Evolutionary conservation across 1,140 invertebrate species (phyloP).

Genomic region (Pogonomyrmex barbatus): DNA sequence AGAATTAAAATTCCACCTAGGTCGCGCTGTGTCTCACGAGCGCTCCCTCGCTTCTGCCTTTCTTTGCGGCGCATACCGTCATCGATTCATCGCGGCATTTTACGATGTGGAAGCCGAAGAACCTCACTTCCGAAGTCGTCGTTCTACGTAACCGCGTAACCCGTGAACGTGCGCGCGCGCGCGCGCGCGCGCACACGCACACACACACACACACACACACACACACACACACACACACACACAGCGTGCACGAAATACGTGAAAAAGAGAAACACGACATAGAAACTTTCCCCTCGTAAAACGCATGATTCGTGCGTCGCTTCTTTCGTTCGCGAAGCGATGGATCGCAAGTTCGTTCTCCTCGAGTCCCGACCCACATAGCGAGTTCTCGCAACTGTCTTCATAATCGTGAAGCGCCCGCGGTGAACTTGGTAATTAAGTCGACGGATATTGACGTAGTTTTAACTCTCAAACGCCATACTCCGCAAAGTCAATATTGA

Average conservation of each 20-base stretch:
- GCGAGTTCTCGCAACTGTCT: conserved; percentile 19
- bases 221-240: background rate
- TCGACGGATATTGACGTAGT: background rate
- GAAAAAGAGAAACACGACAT: background rate
- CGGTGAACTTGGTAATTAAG: conserved; percentile 33
- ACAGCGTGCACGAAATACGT: no score
- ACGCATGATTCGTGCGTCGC: background rate
- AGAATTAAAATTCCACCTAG: conserved; percentile 34
- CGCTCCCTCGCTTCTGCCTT: background rate
- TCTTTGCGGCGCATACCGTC: conserved; percentile 4
- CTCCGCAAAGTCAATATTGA: background rate
- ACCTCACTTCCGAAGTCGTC: conserved; percentile 25
- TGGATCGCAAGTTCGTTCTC: conserved; percentile 34
- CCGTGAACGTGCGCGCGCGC: no score
- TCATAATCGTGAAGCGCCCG: background rate
- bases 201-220: background rate
- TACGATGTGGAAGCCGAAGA: conserved; percentile 35
- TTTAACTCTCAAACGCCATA: background rate
- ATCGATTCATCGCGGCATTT: conserved; percentile 47
- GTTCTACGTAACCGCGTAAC: conserved; percentile 11
- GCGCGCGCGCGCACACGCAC: background rate
- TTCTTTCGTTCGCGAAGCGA: conserved; percentile 37
- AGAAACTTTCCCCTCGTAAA: conserved; percentile 44
- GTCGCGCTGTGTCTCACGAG: background rate
- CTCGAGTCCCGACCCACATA: conserved; percentile 14